These are phyloP conservation scores for Coracopsis vasa DNA, from an alignment of 2,113 vertebrate genomes.

Conservation along the genomic window DNA sequence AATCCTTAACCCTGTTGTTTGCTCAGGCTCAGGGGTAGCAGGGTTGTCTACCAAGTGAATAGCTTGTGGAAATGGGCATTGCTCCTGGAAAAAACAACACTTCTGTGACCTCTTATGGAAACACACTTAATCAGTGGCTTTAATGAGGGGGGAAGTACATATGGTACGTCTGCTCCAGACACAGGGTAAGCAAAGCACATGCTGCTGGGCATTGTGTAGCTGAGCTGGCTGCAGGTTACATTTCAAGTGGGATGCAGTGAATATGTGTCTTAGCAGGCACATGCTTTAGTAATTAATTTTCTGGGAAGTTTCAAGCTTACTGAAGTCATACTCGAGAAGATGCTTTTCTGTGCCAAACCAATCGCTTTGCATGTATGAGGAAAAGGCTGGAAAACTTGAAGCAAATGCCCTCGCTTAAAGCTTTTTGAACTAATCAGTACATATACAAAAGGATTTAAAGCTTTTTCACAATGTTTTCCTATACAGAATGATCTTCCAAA, in stretches of 20 bases:
- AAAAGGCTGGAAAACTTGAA: not conserved
- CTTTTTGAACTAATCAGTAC: not conserved
- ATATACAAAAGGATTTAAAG: not conserved
- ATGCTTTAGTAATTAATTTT: not conserved
- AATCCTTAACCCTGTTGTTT: accelerated
- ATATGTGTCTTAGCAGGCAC: not conserved
- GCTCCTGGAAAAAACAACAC: not conserved
- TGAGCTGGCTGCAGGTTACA: not conserved
- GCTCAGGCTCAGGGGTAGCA: not conserved
- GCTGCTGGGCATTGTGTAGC: accelerated
- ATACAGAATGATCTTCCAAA: not conserved
- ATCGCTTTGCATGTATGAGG: not conserved
- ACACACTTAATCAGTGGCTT: not conserved
- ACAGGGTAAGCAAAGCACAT: not conserved
- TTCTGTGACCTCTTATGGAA: not conserved
- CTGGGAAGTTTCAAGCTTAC: not conserved
- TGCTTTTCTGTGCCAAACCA: not conserved
- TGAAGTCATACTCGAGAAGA: not conserved
- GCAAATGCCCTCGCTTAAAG: not conserved
- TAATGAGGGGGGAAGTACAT: not conserved
- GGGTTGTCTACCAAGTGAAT: not conserved
- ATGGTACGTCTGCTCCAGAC: not conserved
- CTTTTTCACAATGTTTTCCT: not conserved
- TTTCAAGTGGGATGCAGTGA: not conserved
- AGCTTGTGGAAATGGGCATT: not conserved